These are phyloP conservation scores for Taxidea taxus DNA, from an alignment of 2,113 vertebrate genomes.

Conservation along the genomic window DNA sequence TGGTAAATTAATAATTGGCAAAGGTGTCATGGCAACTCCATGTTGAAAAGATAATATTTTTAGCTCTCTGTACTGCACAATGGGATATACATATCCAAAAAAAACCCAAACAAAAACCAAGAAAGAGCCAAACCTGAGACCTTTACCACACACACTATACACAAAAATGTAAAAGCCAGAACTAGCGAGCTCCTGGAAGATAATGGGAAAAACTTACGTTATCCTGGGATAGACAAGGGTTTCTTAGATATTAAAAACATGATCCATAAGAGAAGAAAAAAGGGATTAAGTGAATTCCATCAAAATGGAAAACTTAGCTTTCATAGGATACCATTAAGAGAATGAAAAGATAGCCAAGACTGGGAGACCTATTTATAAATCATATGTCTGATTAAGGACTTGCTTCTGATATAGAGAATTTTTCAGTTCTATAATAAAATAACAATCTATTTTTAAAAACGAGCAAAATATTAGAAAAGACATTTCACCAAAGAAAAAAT, in stretches of 20 bases:
- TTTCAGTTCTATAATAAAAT: not conserved
- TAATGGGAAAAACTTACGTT: not conserved
- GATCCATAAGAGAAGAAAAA: not conserved
- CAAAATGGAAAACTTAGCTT: not conserved
- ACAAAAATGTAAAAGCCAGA: not conserved
- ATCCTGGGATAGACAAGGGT: not conserved
- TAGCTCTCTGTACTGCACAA: not conserved
- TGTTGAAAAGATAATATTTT: not conserved
- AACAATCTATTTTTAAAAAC: not conserved
- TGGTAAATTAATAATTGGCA: not conserved
- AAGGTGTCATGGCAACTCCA: not conserved
- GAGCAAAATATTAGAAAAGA: not conserved
- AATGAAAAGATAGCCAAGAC: not conserved
- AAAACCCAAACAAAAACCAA: not conserved
- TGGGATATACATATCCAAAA: not conserved
- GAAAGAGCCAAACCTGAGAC: not conserved
- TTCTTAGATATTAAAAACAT: not conserved
- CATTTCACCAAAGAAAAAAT: not conserved
- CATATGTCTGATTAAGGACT: not conserved
- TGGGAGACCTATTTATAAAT: not conserved
- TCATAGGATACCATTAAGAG: not conserved
- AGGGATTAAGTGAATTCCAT: not conserved
- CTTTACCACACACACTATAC: not conserved
- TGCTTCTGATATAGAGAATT: not conserved
- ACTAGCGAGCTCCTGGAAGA: not conserved